Conservation (phyloP, 37 sponge, comb jelly and placozoan species). For the Lycopodina hypogea region DNA sequence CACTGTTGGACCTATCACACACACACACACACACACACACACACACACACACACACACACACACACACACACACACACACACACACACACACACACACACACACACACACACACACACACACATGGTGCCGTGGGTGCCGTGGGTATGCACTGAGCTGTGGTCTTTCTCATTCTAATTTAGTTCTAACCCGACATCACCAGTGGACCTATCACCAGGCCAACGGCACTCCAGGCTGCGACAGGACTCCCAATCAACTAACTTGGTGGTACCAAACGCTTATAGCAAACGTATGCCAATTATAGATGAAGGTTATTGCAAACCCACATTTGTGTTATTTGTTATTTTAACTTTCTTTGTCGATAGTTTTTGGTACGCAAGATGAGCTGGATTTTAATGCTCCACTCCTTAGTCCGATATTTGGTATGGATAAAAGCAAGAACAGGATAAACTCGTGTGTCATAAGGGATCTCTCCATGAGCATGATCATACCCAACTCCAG, state of each 20-base stretch:
- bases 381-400: conserved; percentile 7
- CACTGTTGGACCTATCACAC: too few relatives aligned
- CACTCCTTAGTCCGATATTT: background rate
- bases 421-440: background rate
- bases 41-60: too few relatives aligned
- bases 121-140: too few relatives aligned
- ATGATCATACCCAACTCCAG: conserved; percentile 34
- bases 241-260: background rate
- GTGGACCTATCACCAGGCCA: background rate
- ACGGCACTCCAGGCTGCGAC: background rate
- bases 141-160: too few relatives aligned
- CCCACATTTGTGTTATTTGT: too few relatives aligned
- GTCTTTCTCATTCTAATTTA: too few relatives aligned
- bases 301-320: background rate
- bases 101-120: too few relatives aligned
- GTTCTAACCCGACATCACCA: conserved; percentile 5
- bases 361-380: conserved; percentile 2
- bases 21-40: too few relatives aligned
- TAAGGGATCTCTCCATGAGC: conserved; percentile 25
- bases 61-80: too few relatives aligned
- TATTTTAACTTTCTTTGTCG: too few relatives aligned
- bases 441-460: conserved; percentile 21
- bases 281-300: background rate
- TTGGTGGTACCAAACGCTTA: conserved; percentile 4
- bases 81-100: too few relatives aligned